phyloP scores from a whole-genome alignment of 2,888 invertebrate species.

The Leucania comma region DNA sequence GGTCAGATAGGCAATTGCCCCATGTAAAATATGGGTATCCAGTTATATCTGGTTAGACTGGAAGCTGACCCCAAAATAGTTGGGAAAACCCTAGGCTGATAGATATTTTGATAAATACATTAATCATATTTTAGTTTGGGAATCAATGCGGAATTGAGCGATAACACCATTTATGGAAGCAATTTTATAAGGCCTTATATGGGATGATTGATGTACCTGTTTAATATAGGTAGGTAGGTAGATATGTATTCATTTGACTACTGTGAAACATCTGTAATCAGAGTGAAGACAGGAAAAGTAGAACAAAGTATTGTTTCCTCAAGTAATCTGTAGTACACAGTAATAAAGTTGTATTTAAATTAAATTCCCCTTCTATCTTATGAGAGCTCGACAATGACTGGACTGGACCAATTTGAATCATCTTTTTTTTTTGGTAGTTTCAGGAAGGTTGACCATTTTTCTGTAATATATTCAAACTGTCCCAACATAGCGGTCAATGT shows the following conservation, averaged over 20 bases:
- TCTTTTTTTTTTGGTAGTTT: too few relatives aligned
- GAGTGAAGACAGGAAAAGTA: constrained; percentile 12
- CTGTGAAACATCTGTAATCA: neutral
- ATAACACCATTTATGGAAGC: constrained; percentile 27
- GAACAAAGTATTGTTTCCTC: constrained; percentile 9
- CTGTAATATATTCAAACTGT: too few relatives aligned
- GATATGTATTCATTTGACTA: neutral
- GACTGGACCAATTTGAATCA: too few relatives aligned
- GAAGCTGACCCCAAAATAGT: too few relatives aligned
- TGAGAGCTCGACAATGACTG: neutral
- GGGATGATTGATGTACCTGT: neutral
- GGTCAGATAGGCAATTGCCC: too few relatives aligned
- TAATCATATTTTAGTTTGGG: constrained; percentile 7
- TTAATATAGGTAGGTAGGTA: neutral
- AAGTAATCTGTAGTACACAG: neutral
- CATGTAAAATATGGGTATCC: too few relatives aligned
- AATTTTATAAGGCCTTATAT: neutral
- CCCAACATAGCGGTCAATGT: too few relatives aligned
- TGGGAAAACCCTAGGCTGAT: too few relatives aligned
- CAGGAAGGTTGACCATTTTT: too few relatives aligned
- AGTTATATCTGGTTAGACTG: too few relatives aligned
- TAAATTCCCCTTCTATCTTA: neutral
- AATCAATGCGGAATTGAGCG: constrained; percentile 20
- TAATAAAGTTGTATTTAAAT: neutral
- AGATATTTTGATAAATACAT: neutral